A percentile compares a stretch with the other conserved stretches of the same genome.
Evolutionary conservation across 2,888 invertebrate genomes (phyloP).

Genomic region (Diploptera punctata): DNA sequence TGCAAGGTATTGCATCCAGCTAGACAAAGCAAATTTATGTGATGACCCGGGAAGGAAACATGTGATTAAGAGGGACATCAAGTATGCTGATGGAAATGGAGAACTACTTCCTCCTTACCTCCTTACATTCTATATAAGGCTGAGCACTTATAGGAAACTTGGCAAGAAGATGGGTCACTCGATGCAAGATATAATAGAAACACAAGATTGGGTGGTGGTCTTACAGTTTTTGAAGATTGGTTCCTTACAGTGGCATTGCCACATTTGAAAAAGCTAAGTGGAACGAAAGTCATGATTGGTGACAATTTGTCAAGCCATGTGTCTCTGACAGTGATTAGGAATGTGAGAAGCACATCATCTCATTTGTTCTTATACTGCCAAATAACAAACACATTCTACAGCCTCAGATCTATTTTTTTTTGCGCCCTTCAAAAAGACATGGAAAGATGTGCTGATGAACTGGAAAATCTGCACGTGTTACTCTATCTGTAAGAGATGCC

Average conservation of each 20-base stretch:
- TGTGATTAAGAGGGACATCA: not conserved
- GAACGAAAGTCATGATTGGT: not conserved
- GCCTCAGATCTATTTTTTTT: not conserved
- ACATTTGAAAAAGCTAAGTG: not conserved
- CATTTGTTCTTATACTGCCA: not conserved
- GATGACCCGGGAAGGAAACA: constrained; percentile 7
- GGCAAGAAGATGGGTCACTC: too few species aligned
- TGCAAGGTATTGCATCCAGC: too few species aligned
- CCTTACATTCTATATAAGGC: too few species aligned
- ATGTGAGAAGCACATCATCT: constrained; percentile 6
- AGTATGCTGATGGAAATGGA: not conserved
- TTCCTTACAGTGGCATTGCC: not conserved
- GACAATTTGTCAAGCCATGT: constrained; percentile 4
- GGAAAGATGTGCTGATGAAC: not conserved
- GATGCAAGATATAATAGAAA: too few species aligned
- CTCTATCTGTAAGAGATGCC: too few species aligned
- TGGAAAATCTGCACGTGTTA: too few species aligned
- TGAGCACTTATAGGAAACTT: too few species aligned
- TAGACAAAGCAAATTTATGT: not conserved
- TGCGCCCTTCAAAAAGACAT: not conserved
- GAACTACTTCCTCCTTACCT: not conserved
- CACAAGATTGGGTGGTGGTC: too few species aligned
- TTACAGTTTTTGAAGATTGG: too few species aligned
- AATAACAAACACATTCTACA: not conserved
- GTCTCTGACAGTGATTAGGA: not conserved